Percentiles rank a stretch among this genome's conserved stretches.
Conservation (phyloP, 2,113 vertebrate species). For the Dasyurus viverrinus region DNA sequence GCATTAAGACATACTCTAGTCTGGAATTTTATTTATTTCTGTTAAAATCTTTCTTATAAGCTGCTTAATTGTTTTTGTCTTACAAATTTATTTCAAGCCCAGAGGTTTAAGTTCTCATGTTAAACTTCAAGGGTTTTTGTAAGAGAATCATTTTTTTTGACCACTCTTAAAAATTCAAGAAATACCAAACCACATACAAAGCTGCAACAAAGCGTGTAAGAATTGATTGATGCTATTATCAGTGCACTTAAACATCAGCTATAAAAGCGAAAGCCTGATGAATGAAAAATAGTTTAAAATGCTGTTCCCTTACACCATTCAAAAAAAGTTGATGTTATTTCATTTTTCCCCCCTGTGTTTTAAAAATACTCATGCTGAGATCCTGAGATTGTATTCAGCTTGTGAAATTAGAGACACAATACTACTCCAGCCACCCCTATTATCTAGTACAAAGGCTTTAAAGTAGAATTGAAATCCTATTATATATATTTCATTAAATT, state of each 20-base stretch:
- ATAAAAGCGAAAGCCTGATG: conserved; percentile 72
- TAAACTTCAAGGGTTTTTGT: conserved; percentile 26
- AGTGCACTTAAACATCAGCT: conserved; percentile 64
- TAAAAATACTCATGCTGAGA: conserved; percentile 78
- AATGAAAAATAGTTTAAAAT: conserved; percentile 69
- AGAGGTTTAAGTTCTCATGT: neutral
- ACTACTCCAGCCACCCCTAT: conserved; percentile 69
- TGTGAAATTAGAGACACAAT: conserved; percentile 77
- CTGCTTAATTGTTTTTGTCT: conserved; percentile 9
- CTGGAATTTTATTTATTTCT: conserved; percentile 15
- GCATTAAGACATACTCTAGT: neutral
- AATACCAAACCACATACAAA: conserved; percentile 54
- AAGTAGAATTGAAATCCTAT: conserved; percentile 76
- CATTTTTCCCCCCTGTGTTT: conserved; percentile 68
- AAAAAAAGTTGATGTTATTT: conserved; percentile 75
- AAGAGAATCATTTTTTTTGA: conserved; percentile 13
- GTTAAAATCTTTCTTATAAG: conserved; percentile 35
- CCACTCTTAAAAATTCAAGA: conserved; percentile 52
- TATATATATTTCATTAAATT: conserved; percentile 79
- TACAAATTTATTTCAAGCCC: conserved; percentile 25
- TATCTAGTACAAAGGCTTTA: conserved; percentile 70
- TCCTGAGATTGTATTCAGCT: conserved; percentile 77
- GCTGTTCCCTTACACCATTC: conserved; percentile 64
- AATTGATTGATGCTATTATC: conserved; percentile 69
- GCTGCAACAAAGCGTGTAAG: conserved; percentile 42